phyloP scores from a whole-genome alignment of 1,140 invertebrate genomes.

The Hylaeus anthracinus region DNA sequence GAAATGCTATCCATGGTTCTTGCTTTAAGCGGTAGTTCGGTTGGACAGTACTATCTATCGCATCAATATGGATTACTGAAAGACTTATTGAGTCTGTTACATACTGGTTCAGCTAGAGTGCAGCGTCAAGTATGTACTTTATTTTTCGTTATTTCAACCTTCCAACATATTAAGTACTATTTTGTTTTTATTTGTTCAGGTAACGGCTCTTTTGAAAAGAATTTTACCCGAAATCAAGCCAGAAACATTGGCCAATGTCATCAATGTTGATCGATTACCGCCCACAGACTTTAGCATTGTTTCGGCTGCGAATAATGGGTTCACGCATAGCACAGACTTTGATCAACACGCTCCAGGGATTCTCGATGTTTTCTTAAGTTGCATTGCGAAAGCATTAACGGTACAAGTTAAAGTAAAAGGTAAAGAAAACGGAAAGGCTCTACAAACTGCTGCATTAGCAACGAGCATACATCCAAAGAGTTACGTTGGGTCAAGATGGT shows the following conservation, averaged over 20 bases:
- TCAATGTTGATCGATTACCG: slow-evolving; percentile 86
- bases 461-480: slow-evolving; percentile 83
- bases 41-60: slow-evolving; percentile 94
- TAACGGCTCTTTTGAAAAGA: slow-evolving; percentile 89
- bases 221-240: slow-evolving; percentile 93
- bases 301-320: slow-evolving; percentile 78
- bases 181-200: slow-evolving; percentile 33
- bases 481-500: slow-evolving; percentile 87
- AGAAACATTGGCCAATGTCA: slow-evolving; percentile 84
- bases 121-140: slow-evolving; percentile 89
- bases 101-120: slow-evolving; percentile 96
- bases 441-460: slow-evolving; percentile 83
- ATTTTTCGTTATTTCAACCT: not conserved
- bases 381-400: slow-evolving; percentile 92
- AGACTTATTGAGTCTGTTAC: slow-evolving; percentile 93
- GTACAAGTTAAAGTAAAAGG: slow-evolving; percentile 93
- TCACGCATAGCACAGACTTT: slow-evolving; percentile 82
- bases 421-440: slow-evolving; percentile 84
- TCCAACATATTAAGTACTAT: not conserved
- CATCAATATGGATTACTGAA: slow-evolving; percentile 92
- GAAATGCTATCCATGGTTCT: slow-evolving; percentile 98
- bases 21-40: slow-evolving; percentile 95
- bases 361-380: slow-evolving; percentile 92
- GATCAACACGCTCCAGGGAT: slow-evolving; percentile 86
- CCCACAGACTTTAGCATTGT: slow-evolving; percentile 90